Evolutionary conservation across 2,888 invertebrate species (phyloP), one percentile per base, ranked within the genome.

Genomic region (Agrypnus murinus): DNA sequence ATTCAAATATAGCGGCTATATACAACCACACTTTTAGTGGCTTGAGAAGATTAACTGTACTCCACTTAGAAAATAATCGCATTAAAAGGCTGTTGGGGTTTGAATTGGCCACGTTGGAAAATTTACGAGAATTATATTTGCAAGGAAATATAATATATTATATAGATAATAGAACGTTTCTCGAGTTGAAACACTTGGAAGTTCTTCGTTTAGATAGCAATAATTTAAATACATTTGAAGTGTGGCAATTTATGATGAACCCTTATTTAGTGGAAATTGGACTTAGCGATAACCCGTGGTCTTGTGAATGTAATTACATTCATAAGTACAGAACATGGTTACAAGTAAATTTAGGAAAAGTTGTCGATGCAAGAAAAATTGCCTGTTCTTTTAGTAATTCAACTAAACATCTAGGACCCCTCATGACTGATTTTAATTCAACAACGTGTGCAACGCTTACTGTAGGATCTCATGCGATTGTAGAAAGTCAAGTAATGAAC

Each of bases 21-120:
- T 92, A 94, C 84, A 97, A 97, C 86, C 93, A 95, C 83, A 96
- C 96, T 6, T 96, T 97, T 87, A 95, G 93, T 85, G 96, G 96
- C 59, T 87, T 97, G 81, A 91, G 92, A 82, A 90, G 93, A 79
- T 88, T 96, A 80, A 88, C 90, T 68, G 89, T 93, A 73, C 89
- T 97, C 76, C 96, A 97, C 86, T 89, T 97, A 82, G 95, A 97
- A 86, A 92, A 95, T 83, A 97, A 97, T 85, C 90, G 91, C 82
- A 92, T 97, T 77, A 91, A 91, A 81, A 90, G 91, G 77, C 87
- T 97, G 75, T 87, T 92, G 78, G 96, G 96, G 60, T 93, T 92
- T 81, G 96, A 96, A 85, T 89, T 97, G 81, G 90, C 92, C 72
- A 92, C 93, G 75, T 86, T 97, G 78, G 94, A 94, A 83, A 92